Conservation (phyloP, 2,797 vertebrate species). For the Psittacula derbiana region DNA sequence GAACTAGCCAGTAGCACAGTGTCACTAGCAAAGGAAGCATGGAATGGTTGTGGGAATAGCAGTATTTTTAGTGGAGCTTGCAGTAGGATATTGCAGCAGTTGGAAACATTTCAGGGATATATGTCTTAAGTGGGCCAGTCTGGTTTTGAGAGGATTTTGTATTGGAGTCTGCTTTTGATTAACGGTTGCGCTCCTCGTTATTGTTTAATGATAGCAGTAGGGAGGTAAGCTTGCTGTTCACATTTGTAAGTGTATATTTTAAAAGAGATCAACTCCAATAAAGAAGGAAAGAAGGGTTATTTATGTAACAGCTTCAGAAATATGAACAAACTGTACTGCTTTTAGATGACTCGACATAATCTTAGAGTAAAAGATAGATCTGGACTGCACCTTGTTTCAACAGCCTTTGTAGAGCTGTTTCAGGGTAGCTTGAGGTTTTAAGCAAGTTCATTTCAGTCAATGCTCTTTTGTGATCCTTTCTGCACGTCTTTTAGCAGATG, state of each 20-base stretch:
- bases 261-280: slow-evolving; percentile 56
- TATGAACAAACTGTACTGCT: slow-evolving; percentile 31
- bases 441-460: slow-evolving; percentile 46
- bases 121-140: slow-evolving; percentile 39
- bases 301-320: slow-evolving; percentile 63
- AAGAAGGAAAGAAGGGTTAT: slow-evolving; percentile 49
- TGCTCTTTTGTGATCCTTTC: slow-evolving; percentile 30
- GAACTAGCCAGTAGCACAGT: not conserved
- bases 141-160: slow-evolving; percentile 54
- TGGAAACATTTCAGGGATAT: slow-evolving; percentile 53
- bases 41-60: slow-evolving; percentile 17
- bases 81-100: slow-evolving; percentile 16
- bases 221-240: slow-evolving; percentile 43
- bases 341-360: slow-evolving; percentile 60
- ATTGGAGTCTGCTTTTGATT: slow-evolving; percentile 61
- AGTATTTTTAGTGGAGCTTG: slow-evolving; percentile 40
- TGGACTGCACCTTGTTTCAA: slow-evolving; percentile 28
- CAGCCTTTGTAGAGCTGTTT: slow-evolving; percentile 6
- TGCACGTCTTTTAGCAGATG: not conserved
- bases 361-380: slow-evolving; percentile 19
- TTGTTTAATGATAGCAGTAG: slow-evolving; percentile 59
- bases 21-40: not conserved
- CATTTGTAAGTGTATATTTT: slow-evolving; percentile 55
- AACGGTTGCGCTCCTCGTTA: slow-evolving; percentile 21
- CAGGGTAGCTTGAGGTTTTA: slow-evolving; percentile 48